phyloP scores from a whole-genome alignment of 2,113 vertebrate species.

The Alligator sinensis region DNA sequence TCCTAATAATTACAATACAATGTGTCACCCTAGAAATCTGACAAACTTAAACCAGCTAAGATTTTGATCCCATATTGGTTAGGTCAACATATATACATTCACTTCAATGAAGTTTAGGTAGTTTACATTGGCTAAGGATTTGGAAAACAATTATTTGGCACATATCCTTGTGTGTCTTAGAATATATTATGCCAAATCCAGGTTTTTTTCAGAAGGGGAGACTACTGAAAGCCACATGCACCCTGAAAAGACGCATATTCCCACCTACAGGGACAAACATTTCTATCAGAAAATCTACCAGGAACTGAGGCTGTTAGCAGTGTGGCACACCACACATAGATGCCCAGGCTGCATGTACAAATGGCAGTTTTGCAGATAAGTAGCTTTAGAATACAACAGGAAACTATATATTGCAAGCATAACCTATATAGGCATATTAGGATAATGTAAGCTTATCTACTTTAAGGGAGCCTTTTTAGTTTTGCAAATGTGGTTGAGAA shows the following conservation, averaged over 20 bases:
- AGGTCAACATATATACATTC: neutral
- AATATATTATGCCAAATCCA: neutral
- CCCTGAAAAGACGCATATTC: neutral
- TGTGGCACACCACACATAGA: neutral
- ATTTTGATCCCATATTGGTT: neutral
- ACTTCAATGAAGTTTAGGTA: neutral
- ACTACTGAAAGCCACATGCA: constrained; percentile 25
- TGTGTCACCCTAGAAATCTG: too few relatives aligned
- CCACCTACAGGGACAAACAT: neutral
- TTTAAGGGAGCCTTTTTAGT: constrained; percentile 8
- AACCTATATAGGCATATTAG: constrained; percentile 47
- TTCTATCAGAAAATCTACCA: constrained; percentile 6
- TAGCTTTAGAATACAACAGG: neutral
- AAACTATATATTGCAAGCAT: constrained; percentile 34
- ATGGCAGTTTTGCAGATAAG: constrained; percentile 6
- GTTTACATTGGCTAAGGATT: constrained; percentile 6
- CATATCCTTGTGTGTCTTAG: neutral
- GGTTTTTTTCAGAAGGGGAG: neutral
- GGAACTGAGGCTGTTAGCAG: neutral
- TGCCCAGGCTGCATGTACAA: neutral
- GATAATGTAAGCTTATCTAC: constrained; percentile 54
- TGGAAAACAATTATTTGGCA: neutral
- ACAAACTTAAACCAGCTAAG: neutral
- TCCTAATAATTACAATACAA: neutral
- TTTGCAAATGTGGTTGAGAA: constrained; percentile 45